These are phyloP conservation scores for Volucella bombylans DNA, from an alignment of 2,888 invertebrate species.

Conservation along the genomic window DNA sequence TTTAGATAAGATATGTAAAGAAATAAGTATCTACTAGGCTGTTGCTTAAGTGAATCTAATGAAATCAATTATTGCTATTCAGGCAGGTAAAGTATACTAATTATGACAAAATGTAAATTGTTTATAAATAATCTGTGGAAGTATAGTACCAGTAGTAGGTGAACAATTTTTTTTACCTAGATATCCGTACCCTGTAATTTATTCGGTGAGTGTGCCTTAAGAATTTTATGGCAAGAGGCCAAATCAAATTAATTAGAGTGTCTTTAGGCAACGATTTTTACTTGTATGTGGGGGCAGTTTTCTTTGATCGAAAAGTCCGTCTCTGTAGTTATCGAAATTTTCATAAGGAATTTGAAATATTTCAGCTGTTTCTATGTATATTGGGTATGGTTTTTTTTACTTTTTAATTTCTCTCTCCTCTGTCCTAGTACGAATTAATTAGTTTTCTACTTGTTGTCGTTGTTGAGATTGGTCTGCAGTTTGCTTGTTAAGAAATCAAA, in stretches of 20 bases:
- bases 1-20: background rate
- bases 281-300: slow-evolving; percentile 14
- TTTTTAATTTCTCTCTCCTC: background rate
- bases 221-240: slow-evolving; percentile 58
- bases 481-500: too few species aligned
- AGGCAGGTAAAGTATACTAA: slow-evolving; percentile 53
- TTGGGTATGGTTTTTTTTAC: slow-evolving; percentile 10
- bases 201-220: slow-evolving; percentile 51
- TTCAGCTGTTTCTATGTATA: slow-evolving; percentile 26
- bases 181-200: slow-evolving; percentile 37
- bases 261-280: slow-evolving; percentile 44
- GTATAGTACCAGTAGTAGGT: slow-evolving; percentile 4
- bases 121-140: slow-evolving; percentile 62
- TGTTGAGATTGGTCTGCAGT: too few species aligned
- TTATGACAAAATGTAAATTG: slow-evolving; percentile 42
- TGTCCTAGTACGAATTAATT: too few species aligned
- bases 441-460: too few species aligned
- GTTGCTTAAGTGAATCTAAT: slow-evolving; percentile 30
- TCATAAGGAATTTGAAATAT: slow-evolving; percentile 44
- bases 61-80: slow-evolving; percentile 52
- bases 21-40: background rate
- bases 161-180: background rate
- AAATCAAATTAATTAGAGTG: slow-evolving; percentile 63
- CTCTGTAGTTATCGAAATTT: slow-evolving; percentile 8
- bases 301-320: slow-evolving; percentile 28